phyloP scores from a whole-genome alignment of 1,140 invertebrate genomes.

The Neodiprion lecontei region DNA sequence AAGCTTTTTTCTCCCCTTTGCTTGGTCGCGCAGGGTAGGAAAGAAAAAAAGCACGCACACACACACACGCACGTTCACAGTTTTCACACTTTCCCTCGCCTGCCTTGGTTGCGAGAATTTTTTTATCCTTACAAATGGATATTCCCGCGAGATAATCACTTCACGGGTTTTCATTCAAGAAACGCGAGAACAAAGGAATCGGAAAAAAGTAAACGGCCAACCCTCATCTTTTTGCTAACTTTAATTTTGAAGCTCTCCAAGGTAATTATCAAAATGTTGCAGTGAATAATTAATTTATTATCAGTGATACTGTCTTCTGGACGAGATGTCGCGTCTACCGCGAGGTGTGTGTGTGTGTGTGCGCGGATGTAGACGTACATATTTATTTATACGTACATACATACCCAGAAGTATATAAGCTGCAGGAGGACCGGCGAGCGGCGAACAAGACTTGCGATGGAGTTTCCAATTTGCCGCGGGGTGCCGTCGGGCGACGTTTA shows the following conservation, averaged over 20 bases:
- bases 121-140: too few relatives aligned
- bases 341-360: not conserved
- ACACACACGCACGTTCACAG: too few relatives aligned
- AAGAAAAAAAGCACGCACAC: not conserved
- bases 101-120: too few relatives aligned
- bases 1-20: conserved; percentile 17
- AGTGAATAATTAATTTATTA: conserved; percentile 48
- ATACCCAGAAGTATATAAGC: conserved; percentile 40
- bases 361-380: not conserved
- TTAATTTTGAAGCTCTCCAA: not conserved
- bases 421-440: not conserved
- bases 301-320: conserved; percentile 34
- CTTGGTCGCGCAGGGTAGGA: not conserved
- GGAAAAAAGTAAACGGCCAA: too few relatives aligned
- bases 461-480: conserved; percentile 61
- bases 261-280: conserved; percentile 42
- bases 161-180: too few relatives aligned
- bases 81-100: too few relatives aligned
- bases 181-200: too few relatives aligned
- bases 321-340: not conserved
- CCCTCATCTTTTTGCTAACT: too few relatives aligned
- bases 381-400: conserved; percentile 38
- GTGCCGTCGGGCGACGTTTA: conserved; percentile 61
- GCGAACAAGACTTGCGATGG: conserved; percentile 58
- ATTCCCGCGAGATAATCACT: too few relatives aligned